A percentile compares a stretch with the other conserved stretches of the same genome.
Conservation (phyloP, 2,888 invertebrate species). For the Ectemnius cavifrons region DNA sequence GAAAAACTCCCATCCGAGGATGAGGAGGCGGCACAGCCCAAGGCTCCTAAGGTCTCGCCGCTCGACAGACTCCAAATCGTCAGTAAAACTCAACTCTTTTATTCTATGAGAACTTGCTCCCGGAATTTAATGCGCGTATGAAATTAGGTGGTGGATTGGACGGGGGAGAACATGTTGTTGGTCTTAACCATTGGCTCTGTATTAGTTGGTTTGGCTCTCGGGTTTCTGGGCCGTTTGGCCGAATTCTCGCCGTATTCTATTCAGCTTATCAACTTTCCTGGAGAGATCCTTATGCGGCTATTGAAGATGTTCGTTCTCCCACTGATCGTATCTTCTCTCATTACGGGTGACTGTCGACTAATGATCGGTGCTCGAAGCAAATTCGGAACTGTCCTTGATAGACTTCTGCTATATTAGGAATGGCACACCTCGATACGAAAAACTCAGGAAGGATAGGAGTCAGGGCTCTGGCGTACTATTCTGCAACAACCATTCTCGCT, state of each 20-base stretch:
- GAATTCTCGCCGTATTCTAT: conserved; percentile 79
- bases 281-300: conserved; percentile 84
- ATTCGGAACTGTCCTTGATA: too few species aligned
- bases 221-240: conserved; percentile 79
- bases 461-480: conserved; percentile 82
- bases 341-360: conserved; percentile 78
- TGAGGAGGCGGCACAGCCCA: conserved; percentile 51
- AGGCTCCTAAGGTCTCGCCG: conserved; percentile 41
- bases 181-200: conserved; percentile 81
- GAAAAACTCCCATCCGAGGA: conserved; percentile 69
- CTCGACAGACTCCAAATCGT: conserved; percentile 64
- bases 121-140: neutral
- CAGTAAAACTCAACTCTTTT: conserved; percentile 26
- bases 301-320: conserved; percentile 85
- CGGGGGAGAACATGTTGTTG: conserved; percentile 80
- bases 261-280: conserved; percentile 83
- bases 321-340: conserved; percentile 83
- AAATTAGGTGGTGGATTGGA: conserved; percentile 76
- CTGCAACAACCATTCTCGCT: conserved; percentile 83
- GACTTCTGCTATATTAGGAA: conserved; percentile 75
- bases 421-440: conserved; percentile 83
- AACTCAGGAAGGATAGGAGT: conserved; percentile 83
- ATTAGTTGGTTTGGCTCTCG: conserved; percentile 81
- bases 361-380: too few species aligned
- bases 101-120: too few species aligned